Evolutionary conservation across 35 echinoderm and acorn worm genomes (phyloP).

Genomic region (Holothuria glaberrima): DNA sequence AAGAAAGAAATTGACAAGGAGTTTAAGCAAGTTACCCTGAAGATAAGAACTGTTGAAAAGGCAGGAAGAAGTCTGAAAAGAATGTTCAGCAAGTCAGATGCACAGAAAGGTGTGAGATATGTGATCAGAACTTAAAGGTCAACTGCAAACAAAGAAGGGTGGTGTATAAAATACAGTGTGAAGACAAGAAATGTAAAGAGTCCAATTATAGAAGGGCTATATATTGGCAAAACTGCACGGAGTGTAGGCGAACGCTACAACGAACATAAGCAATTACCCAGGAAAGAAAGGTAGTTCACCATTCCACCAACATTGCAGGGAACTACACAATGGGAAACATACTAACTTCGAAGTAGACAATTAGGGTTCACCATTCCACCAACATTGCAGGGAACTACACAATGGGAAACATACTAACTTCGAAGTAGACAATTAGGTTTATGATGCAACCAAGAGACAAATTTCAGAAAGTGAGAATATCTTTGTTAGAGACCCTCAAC

Average conservation of each 20-base stretch:
- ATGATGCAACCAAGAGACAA: neutral
- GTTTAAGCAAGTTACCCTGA: too few species aligned
- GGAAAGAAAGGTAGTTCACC: neutral
- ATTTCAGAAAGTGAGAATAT: conserved; percentile 7
- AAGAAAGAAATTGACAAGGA: too few species aligned
- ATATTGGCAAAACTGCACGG: neutral
- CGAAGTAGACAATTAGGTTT: neutral
- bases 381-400: neutral
- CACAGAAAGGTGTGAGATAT: neutral
- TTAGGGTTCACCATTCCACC: neutral
- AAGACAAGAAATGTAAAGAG: neutral
- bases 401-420: neutral
- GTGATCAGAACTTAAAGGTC: neutral
- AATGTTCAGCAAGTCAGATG: neutral
- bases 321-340: neutral
- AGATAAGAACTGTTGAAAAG: neutral
- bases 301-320: neutral
- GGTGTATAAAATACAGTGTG: neutral
- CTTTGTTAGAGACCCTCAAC: conserved; percentile 5
- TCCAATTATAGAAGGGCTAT: neutral
- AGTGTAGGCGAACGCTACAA: neutral
- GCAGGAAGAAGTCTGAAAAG: conserved; percentile 7
- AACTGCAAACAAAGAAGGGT: conserved; percentile 23
- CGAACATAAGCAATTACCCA: neutral
- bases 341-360: neutral